A percentile compares a stretch with the other conserved stretches of the same genome.
Conservation (phyloP, 2,888 invertebrate genomes). For the Drosophila yooni region DNA sequence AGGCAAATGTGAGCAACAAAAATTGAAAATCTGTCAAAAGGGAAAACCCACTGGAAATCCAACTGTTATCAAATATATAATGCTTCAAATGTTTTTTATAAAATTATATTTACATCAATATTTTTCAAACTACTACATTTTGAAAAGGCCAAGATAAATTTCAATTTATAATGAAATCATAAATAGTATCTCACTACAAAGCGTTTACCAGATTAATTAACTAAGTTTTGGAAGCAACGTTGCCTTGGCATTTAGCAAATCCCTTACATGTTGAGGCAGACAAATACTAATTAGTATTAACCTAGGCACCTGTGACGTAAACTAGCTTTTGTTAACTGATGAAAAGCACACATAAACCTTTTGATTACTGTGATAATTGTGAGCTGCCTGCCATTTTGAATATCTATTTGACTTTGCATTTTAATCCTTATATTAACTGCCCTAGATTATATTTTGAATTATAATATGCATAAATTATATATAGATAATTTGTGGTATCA, state of each 20-base stretch:
- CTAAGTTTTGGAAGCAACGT: not conserved
- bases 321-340: not conserved
- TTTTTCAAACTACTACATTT: not conserved
- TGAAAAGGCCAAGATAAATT: not conserved
- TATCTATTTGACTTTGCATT: not conserved
- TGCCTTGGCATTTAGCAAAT: not conserved
- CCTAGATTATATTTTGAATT: not conserved
- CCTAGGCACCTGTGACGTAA: no score
- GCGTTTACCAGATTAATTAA: slow-evolving; percentile 5
- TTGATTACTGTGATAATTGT: no score
- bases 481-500: not conserved
- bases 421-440: not conserved
- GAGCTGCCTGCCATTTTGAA: not conserved
- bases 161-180: not conserved
- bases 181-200: not conserved
- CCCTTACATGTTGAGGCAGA: not conserved
- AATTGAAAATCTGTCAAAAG: slow-evolving; percentile 1
- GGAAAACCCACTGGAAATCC: not conserved
- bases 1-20: slow-evolving; percentile 2
- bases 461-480: not conserved
- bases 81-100: not conserved
- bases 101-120: not conserved
- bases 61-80: not conserved
- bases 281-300: not conserved
- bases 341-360: not conserved